A percentile compares a stretch with the other conserved stretches of the same genome.
Conservation (phyloP, 2,888 invertebrate genomes). For the Drosophila stalkeri region DNA sequence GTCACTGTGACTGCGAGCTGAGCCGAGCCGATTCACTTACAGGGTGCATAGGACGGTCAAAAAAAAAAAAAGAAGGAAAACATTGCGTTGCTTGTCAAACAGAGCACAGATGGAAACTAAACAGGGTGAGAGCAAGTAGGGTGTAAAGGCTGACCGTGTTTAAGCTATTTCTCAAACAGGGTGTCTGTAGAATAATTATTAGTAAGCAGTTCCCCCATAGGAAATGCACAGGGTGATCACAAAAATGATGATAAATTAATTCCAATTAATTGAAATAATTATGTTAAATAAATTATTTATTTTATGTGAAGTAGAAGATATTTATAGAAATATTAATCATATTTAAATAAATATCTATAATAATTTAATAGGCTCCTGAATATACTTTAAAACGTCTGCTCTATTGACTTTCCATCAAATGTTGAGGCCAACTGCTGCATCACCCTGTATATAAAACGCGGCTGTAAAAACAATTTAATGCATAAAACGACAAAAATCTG, state of each 20-base stretch:
- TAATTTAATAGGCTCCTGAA: too few species aligned
- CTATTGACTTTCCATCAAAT: neutral
- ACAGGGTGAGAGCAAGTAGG: slow-evolving; percentile 22
- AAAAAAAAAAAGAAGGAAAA: neutral
- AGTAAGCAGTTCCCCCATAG: too few species aligned
- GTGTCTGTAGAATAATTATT: neutral
- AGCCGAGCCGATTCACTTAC: slow-evolving; percentile 33
- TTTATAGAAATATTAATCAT: neutral
- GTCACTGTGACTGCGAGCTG: slow-evolving; percentile 61
- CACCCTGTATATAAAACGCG: slow-evolving; percentile 76
- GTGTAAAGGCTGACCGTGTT: neutral
- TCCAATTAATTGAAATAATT: neutral
- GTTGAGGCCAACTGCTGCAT: neutral
- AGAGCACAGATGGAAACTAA: neutral
- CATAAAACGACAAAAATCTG: slow-evolving; percentile 83
- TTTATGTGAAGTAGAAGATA: neutral
- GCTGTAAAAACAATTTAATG: slow-evolving; percentile 82
- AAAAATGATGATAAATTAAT: neutral
- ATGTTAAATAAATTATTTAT: neutral
- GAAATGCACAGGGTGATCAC: neutral
- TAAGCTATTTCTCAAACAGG: neutral
- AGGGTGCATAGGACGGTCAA: slow-evolving; percentile 37
- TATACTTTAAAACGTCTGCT: neutral
- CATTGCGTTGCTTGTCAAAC: neutral
- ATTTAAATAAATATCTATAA: neutral